Conservation (phyloP, 2,888 invertebrate genomes). For the Macrostomum cliftonense region DNA sequence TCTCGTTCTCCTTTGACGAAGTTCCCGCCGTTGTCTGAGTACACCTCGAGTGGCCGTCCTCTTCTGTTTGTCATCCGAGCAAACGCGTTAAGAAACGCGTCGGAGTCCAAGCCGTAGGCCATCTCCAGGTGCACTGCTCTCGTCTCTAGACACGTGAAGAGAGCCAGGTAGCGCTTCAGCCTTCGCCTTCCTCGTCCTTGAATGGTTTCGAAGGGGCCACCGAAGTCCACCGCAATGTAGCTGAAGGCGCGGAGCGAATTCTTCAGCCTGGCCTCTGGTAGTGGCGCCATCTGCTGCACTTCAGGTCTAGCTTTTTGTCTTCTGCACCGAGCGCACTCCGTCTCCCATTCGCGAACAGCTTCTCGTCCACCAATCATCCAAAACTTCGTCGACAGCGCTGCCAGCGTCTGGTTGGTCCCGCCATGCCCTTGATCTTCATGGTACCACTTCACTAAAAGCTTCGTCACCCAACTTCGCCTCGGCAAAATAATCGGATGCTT, state of each 20-base stretch:
- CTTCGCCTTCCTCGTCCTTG: conserved; percentile 11
- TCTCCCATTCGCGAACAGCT: conserved; percentile 12
- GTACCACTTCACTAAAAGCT: conserved; percentile 10
- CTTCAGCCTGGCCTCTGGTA: conserved; percentile 4
- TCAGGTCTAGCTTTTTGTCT: conserved; percentile 1
- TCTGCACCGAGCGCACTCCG: background rate
- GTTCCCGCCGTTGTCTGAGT: background rate
- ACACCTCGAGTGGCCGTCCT: conserved; percentile 11
- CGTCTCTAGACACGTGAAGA: conserved; percentile 14
- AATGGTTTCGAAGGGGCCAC: background rate
- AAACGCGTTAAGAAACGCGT: conserved; percentile 14
- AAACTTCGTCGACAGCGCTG: conserved; percentile 9
- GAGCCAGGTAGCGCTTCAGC: conserved; percentile 13
- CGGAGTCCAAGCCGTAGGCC: conserved; percentile 12
- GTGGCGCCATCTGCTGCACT: background rate
- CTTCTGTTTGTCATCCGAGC: conserved; percentile 11
- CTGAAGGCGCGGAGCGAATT: conserved; percentile 1
- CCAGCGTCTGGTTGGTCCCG: conserved; percentile 1
- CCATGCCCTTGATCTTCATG: too few relatives aligned
- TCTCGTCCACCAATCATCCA: conserved; percentile 14
- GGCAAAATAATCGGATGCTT: conserved; percentile 13
- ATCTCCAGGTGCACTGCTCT: conserved; percentile 15
- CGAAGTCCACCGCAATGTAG: conserved; percentile 2
- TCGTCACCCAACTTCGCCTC: conserved; percentile 10
- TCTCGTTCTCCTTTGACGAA: conserved; percentile 14